Base-by-base conservation (phyloP, 2,113 vertebrate genomes). In the Microcebus ravelobensis region DNA sequence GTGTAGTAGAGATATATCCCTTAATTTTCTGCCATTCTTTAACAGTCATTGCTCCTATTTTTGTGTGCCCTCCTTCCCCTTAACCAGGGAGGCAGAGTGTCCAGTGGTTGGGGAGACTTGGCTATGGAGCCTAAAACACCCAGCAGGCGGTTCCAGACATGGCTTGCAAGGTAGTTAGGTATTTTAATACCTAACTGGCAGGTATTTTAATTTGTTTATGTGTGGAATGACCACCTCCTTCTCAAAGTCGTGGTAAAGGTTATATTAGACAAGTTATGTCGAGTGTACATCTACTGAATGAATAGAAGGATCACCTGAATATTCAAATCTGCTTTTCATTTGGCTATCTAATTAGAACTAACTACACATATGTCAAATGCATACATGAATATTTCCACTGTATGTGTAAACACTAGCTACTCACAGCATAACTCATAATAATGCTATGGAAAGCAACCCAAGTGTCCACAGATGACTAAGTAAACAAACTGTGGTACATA, bases 241-340 rank as follows among this genome's bases (percentile, higher is more conserved):
- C 67, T 76, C 55, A 50, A 79, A 63, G 27, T 2, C 21, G 67
- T 84, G 65, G 57, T 73, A 21, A 82, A 63, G 29, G 48, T 36
- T 57, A 25, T 79, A 83, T 77, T 14, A 67, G 59, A 68, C 6
- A 74, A 90, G 18, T 63, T 42, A 87, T 0, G 6, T 0, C 25
- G 25, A 79, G 27, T 55, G 31, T 70, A 23, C 20, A 65, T 42
- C 36, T 92, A 71, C 0, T 50, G 27, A 45, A 63, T 27, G 48
- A 79, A 55, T 63, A 50, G 27, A 91, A 88, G 25, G 25, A 76
- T 42, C 59, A 77, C 18, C 29, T 48, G 23, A 96, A 52, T 85
- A 91, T 17, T 91, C 80, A 83, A 85, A 91, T 42, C 45, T 88
- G 87, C 70, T 88, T 96, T 95, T 71, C 91, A 91, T 50, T 55